These are phyloP conservation scores for Hypocryptadius cinnamomeus DNA, from an alignment of 2,113 vertebrate species.

Conservation along the genomic window DNA sequence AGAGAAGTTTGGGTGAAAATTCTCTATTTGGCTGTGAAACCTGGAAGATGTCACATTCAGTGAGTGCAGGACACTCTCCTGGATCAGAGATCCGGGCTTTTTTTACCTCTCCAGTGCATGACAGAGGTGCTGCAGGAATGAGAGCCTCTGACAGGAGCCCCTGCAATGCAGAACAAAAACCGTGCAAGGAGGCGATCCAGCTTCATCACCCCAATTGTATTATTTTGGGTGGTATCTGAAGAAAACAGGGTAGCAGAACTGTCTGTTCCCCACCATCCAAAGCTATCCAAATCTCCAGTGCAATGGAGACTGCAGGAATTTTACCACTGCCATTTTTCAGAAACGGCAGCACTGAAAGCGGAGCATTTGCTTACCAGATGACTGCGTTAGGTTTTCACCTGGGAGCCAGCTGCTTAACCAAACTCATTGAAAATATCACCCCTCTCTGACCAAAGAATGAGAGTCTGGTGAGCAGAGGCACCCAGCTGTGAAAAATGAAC, in stretches of 20 bases:
- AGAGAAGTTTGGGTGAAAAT: background rate
- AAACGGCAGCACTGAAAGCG: background rate
- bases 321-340: background rate
- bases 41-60: background rate
- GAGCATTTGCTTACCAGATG: background rate
- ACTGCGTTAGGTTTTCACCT: constrained; percentile 10
- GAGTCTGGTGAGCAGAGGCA: constrained; percentile 59
- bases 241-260: background rate
- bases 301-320: background rate
- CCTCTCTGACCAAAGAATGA: constrained; percentile 57
- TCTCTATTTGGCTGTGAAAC: background rate
- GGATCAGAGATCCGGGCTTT: background rate
- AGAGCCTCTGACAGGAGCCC: background rate
- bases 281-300: background rate
- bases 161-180: background rate
- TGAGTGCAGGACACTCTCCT: background rate
- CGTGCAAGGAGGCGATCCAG: accelerated
- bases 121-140: background rate
- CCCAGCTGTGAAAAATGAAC: constrained; percentile 72
- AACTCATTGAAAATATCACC: constrained; percentile 23
- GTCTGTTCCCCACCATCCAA: background rate
- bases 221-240: background rate
- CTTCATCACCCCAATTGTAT: background rate
- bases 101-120: background rate
- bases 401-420: constrained; percentile 47